Percentiles rank a stretch among this genome's conserved stretches.
These are phyloP conservation scores for Sebastes cheni DNA, from an alignment of 2,797 vertebrate species.

Conservation along the genomic window DNA sequence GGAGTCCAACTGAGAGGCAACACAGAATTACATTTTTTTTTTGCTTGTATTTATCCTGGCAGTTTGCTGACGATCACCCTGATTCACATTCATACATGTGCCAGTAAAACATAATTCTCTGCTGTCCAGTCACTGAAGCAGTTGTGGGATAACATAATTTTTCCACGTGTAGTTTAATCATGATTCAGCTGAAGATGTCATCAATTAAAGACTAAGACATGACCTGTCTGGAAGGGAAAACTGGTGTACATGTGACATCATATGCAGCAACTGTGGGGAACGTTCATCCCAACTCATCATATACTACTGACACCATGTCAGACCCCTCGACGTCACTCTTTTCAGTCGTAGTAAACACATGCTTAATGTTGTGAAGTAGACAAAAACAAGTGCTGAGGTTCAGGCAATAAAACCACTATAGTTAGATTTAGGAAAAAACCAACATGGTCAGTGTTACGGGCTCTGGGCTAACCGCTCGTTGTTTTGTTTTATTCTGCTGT, in stretches of 20 bases:
- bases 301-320: no score
- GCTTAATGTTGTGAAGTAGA: no score
- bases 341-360: no score
- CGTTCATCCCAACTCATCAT: no score
- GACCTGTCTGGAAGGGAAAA: not conserved
- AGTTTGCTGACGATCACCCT: conserved; percentile 2
- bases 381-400: no score
- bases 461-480: no score
- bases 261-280: not conserved
- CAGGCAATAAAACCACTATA: no score
- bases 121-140: conserved; percentile 3
- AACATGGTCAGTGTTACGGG: no score
- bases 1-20: conserved; percentile 24
- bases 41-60: conserved; percentile 10
- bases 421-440: no score
- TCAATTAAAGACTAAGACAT: conserved; percentile 1
- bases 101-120: conserved; percentile 20
- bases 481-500: no score
- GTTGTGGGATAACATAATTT: not conserved
- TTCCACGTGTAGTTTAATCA: conserved; percentile 7
- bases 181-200: not conserved
- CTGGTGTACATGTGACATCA: not conserved
- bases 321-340: no score
- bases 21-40: not conserved
- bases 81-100: not conserved